These are phyloP conservation scores for Chelonia mydas DNA, from an alignment of 2,797 vertebrate species.

Conservation along the genomic window DNA sequence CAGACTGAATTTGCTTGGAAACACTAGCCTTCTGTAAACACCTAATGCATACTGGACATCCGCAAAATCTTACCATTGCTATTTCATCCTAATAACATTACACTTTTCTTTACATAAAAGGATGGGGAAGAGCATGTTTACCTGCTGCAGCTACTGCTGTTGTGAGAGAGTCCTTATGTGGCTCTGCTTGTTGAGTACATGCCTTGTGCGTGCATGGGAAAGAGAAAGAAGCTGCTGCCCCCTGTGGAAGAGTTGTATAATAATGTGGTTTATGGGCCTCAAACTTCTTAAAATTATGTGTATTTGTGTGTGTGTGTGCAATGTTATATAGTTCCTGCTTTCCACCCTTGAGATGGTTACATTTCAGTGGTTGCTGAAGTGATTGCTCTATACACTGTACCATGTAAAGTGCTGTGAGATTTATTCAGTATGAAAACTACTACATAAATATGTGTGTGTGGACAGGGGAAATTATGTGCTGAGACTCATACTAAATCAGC, in stretches of 20 bases:
- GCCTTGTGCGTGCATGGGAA: not conserved
- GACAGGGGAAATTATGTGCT: slow-evolving; percentile 26
- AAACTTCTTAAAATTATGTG: not conserved
- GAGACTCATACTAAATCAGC: slow-evolving; percentile 18
- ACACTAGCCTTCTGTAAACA: not conserved
- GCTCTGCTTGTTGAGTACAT: not conserved
- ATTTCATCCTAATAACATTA: not conserved
- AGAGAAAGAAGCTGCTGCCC: not conserved
- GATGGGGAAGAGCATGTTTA: not conserved
- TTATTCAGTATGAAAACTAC: not conserved
- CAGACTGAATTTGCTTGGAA: not conserved
- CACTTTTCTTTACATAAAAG: not conserved
- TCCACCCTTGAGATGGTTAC: not conserved
- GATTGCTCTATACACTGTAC: not conserved
- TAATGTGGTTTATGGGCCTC: not conserved
- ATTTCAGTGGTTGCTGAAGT: not conserved
- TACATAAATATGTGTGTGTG: not conserved
- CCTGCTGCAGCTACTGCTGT: not conserved
- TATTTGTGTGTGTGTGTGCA: not conserved
- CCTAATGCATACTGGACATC: not conserved
- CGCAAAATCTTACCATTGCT: not conserved
- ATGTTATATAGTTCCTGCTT: not conserved
- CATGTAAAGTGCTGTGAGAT: not conserved
- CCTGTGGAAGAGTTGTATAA: not conserved
- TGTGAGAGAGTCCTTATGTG: not conserved